A percentile compares a stretch with the other conserved stretches of the same genome.
These are phyloP conservation scores for Bufo bufo DNA, from an alignment of 2,113 vertebrate species.

Conservation along the genomic window DNA sequence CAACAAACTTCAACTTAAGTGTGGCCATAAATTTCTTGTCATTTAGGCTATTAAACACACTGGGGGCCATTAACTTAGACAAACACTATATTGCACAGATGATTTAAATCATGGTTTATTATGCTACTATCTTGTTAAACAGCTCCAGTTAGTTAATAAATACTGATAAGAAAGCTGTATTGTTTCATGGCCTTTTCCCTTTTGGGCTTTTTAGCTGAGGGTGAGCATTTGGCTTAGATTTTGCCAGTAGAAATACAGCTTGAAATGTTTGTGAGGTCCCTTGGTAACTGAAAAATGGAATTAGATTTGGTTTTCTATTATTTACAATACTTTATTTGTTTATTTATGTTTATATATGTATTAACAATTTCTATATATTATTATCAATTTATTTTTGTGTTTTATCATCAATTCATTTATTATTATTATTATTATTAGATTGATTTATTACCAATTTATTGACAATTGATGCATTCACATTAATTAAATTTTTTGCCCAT, in stretches of 20 bases:
- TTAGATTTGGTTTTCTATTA: not conserved
- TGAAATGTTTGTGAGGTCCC: not conserved
- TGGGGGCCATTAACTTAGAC: not conserved
- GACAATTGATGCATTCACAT: too few species aligned
- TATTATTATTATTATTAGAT: too few species aligned
- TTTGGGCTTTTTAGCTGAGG: not conserved
- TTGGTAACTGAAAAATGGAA: not conserved
- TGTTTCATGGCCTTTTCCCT: not conserved
- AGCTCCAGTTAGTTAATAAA: not conserved
- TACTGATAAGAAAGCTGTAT: not conserved
- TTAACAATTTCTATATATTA: not conserved
- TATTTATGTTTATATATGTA: not conserved
- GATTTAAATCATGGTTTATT: not conserved
- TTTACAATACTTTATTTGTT: not conserved
- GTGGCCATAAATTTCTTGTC: conserved; percentile 19
- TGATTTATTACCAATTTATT: too few species aligned
- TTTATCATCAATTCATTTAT: too few species aligned
- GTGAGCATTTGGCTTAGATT: not conserved
- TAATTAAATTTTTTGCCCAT: too few species aligned
- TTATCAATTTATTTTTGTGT: not conserved
- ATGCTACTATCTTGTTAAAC: not conserved
- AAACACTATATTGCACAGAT: conserved; percentile 18
- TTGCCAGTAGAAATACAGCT: not conserved
- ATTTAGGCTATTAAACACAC: not conserved
- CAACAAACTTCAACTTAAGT: conserved; percentile 40